These are phyloP conservation scores for Aix galericulata DNA, from an alignment of 2,113 vertebrate genomes.

Conservation along the genomic window DNA sequence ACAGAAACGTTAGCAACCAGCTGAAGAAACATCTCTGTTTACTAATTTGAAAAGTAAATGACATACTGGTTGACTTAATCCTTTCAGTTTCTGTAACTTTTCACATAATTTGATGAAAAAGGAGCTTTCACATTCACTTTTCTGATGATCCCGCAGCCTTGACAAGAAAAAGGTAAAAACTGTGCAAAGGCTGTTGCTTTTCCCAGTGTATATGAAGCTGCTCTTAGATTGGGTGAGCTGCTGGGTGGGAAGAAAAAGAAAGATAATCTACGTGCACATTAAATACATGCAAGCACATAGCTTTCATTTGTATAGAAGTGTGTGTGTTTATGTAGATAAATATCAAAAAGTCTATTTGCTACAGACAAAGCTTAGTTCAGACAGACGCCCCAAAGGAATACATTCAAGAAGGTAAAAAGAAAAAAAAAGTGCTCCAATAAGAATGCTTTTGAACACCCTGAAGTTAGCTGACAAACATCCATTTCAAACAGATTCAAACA, in stretches of 20 bases:
- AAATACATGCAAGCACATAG: background rate
- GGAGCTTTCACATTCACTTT: background rate
- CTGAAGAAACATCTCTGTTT: background rate
- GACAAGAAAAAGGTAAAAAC: background rate
- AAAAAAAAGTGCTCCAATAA: background rate
- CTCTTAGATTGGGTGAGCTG: background rate
- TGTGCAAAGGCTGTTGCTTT: background rate
- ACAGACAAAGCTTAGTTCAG: background rate
- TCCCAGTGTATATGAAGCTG: background rate
- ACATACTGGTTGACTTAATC: background rate
- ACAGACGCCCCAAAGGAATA: background rate
- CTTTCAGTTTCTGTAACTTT: background rate
- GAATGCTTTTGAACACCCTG: background rate
- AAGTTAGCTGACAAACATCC: conserved; percentile 8
- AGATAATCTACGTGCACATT: background rate
- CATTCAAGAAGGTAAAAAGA: background rate
- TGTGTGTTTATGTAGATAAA: background rate
- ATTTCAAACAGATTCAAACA: conserved; percentile 22
- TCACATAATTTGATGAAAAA: background rate
- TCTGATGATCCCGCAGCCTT: background rate
- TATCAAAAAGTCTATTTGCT: background rate
- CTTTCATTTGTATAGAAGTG: background rate
- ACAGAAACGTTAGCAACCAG: background rate
- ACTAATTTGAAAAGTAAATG: background rate
- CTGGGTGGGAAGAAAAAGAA: background rate